Evolutionary conservation across 2,888 invertebrate species (phyloP), one percentile per base, ranked within the genome.

Genomic region (Hecatera dysodea): DNA sequence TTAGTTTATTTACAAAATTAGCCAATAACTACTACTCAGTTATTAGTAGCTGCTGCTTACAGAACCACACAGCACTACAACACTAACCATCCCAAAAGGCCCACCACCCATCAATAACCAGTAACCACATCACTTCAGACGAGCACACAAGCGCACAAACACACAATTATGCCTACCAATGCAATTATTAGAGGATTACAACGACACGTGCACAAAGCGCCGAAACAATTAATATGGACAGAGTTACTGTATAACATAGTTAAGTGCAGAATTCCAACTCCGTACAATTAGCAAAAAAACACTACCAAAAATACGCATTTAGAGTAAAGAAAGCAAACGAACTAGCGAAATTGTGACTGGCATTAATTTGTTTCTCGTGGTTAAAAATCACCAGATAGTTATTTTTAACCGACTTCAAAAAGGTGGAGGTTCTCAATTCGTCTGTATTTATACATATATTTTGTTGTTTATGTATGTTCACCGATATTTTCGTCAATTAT

Each of bases 211-310:
- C 61, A 75, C 72, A 77, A 74, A 80, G 81, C 81, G 59, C 62
- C 61, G 75, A 83, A 80, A 87, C 86, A 86, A 88, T 87, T 87
- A 86, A 83, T 86, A 81, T 63, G 63, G 44, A 79, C 79, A 62
- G 52, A 24, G 39, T 52, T 22, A 39, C 36, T 8, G 1, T 5
- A 52, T 7, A 22, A 7, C 22, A 36, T 12, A 66, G 12, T 24
- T 17, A 1, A 0, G 4, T 5, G 19, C 48, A 72, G 42, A 66
- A 75, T 27, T 2, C 9, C 0, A 0, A 1, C 19, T 46, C 11
- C 0, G 15, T 5, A 27, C 5, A 8, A 19, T 0, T 0, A 1
- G 24, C 3, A 2, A 15, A 59, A 17, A 9, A 11, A 12, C n/a
- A 48, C 15, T 7, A 2, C 8, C n/a, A 4, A 19, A 1, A 19